Conservation (phyloP, 2,888 invertebrate species). For the Nycteola revayana region DNA sequence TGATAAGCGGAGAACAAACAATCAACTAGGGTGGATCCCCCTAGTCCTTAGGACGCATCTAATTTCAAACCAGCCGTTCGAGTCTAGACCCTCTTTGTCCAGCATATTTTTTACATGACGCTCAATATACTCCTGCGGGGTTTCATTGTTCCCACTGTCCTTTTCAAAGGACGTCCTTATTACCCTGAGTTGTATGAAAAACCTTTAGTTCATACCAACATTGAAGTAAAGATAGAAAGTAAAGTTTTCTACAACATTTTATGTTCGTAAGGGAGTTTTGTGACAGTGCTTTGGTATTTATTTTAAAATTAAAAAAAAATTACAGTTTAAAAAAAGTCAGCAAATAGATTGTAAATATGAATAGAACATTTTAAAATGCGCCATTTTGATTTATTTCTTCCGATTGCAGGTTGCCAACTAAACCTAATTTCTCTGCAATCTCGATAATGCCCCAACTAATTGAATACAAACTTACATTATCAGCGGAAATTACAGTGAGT, state of each 20-base stretch:
- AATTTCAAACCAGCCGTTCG: constrained; percentile 52
- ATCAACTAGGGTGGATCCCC: constrained; percentile 8
- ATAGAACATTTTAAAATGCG: too few relatives aligned
- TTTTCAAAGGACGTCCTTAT: constrained; percentile 41
- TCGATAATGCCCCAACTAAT: background rate
- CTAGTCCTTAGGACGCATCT: constrained; percentile 34
- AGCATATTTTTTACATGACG: constrained; percentile 51
- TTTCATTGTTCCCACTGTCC: constrained; percentile 56
- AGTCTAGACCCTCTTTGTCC: constrained; percentile 58
- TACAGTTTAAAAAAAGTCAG: too few relatives aligned
- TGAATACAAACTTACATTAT: constrained; percentile 18
- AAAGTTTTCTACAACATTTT: too few relatives aligned
- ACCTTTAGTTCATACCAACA: constrained; percentile 28
- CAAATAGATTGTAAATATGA: too few relatives aligned
- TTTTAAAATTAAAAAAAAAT: too few relatives aligned
- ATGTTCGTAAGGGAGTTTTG: too few relatives aligned
- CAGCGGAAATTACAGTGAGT: constrained; percentile 25
- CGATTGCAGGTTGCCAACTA: background rate
- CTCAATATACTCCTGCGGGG: constrained; percentile 56
- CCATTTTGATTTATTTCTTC: too few relatives aligned
- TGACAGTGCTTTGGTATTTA: too few relatives aligned
- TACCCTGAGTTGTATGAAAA: constrained; percentile 29
- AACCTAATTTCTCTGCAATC: background rate
- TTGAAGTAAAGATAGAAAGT: constrained; percentile 1
- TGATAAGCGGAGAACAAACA: constrained; percentile 21